Conservation (phyloP, 2,113 vertebrate species). For the Pavo muticus region DNA sequence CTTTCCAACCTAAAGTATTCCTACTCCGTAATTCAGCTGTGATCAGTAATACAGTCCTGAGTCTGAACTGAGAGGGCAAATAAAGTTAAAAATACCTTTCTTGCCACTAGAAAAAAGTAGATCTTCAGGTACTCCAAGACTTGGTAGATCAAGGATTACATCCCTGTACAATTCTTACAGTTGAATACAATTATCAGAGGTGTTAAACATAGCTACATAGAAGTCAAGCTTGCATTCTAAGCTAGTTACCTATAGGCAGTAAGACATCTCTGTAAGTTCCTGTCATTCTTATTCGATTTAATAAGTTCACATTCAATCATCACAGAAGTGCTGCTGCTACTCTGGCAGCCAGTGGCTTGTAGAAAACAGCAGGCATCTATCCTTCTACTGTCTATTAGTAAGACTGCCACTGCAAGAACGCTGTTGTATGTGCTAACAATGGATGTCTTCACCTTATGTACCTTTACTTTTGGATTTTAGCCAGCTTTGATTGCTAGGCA, state of each 20-base stretch:
- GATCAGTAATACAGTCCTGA: not conserved
- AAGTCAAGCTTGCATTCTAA: not conserved
- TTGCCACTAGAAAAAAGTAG: not conserved
- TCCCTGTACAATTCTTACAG: not conserved
- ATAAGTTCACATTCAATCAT: not conserved
- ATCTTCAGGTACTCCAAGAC: not conserved
- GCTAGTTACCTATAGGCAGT: not conserved
- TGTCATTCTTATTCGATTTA: not conserved
- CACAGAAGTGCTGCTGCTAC: not conserved
- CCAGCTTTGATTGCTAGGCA: not conserved
- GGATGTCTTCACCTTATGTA: not conserved
- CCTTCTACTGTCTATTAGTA: not conserved
- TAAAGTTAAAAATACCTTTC: not conserved
- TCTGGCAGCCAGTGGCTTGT: not conserved
- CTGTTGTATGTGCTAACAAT: accelerated
- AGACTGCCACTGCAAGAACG: not conserved
- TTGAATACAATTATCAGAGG: not conserved
- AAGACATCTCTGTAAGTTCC: not conserved
- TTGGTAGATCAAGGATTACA: not conserved
- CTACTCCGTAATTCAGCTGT: not conserved
- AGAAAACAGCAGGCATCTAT: not conserved
- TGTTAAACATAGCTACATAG: not conserved
- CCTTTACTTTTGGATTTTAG: not conserved
- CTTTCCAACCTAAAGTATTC: not conserved
- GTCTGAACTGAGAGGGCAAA: not conserved